Evolutionary conservation across 2,888 invertebrate genomes (phyloP).

Genomic region (Meloe dianella): DNA sequence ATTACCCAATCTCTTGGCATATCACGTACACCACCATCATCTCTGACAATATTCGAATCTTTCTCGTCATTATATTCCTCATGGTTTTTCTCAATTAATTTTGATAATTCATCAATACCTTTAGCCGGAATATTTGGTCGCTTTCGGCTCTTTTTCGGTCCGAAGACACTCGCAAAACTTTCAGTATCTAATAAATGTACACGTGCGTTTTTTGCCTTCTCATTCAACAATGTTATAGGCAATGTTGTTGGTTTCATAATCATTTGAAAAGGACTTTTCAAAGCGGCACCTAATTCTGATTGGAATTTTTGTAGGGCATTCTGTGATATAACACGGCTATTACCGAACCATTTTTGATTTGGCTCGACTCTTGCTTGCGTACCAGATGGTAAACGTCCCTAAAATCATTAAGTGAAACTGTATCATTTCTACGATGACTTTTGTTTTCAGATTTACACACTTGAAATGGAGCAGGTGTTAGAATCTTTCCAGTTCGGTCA

Average conservation of each 20-base stretch:
- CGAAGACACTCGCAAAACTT: constrained; percentile 92
- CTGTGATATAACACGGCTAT: constrained; percentile 96
- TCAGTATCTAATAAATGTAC: constrained; percentile 97
- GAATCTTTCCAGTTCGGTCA: constrained; percentile 86
- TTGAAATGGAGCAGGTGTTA: constrained; percentile 95
- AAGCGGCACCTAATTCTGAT: constrained; percentile 91
- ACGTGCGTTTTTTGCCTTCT: constrained; percentile 85
- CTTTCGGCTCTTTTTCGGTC: constrained; percentile 91
- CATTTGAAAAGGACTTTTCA: constrained; percentile 96
- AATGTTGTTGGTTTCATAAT: constrained; percentile 95
- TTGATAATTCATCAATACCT: constrained; percentile 79
- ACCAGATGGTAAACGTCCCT: constrained; percentile 83
- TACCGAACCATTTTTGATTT: constrained; percentile 98
- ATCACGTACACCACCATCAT: constrained; percentile 79
- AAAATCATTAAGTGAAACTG: constrained; percentile 22
- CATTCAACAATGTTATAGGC: constrained; percentile 92
- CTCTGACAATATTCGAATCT: constrained; percentile 83
- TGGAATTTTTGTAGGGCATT: constrained; percentile 87
- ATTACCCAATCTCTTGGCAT: constrained; percentile 92
- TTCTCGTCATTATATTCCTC: constrained; percentile 81
- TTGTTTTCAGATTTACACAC: constrained; percentile 38
- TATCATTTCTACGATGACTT: not conserved
- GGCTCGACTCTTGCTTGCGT: constrained; percentile 95
- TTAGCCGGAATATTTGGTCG: constrained; percentile 79
- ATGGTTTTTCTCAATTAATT: constrained; percentile 72